Percentiles rank a stretch among this genome's conserved stretches.
Conservation (phyloP, 2,113 vertebrate genomes). For the Ceyx cyanopectus region DNA sequence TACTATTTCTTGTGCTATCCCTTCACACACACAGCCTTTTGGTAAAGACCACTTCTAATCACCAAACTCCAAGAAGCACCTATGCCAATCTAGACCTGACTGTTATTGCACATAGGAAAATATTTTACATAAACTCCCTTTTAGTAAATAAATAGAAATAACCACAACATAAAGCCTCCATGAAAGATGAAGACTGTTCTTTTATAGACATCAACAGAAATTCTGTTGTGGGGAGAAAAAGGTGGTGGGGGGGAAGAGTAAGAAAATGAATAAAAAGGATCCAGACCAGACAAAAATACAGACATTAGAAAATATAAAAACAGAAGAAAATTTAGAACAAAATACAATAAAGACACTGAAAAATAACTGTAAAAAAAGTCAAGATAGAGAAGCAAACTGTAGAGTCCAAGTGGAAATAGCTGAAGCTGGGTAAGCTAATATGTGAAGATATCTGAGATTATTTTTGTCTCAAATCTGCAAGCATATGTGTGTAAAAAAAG, state of each 20-base stretch:
- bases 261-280: neutral
- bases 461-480: neutral
- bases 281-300: neutral
- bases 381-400: neutral
- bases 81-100: neutral
- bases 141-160: neutral
- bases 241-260: rapidly evolving
- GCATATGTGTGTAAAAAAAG: neutral
- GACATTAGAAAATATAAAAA: neutral
- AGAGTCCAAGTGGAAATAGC: neutral
- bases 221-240: neutral
- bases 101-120: neutral
- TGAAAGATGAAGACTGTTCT: neutral
- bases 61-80: neutral
- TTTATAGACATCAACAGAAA: neutral
- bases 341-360: neutral
- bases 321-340: neutral
- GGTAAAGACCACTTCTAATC: neutral
- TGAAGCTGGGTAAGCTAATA: neutral
- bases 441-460: neutral
- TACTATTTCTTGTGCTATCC: neutral
- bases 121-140: neutral
- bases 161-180: neutral
- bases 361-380: neutral
- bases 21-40: neutral